Conservation (phyloP, 2,888 invertebrate species). For the Eurois occulta region DNA sequence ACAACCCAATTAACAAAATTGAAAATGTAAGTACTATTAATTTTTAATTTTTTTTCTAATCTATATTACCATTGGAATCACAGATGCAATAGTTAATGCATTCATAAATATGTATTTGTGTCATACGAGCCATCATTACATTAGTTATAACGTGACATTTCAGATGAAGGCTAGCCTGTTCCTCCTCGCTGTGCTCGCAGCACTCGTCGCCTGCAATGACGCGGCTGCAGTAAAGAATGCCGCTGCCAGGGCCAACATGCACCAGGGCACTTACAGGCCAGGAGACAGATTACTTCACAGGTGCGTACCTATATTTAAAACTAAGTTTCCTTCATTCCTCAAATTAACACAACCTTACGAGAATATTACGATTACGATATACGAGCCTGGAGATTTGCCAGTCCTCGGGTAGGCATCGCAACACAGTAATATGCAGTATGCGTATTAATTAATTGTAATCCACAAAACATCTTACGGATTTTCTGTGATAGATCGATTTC, state of each 20-base stretch:
- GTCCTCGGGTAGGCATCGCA: neutral
- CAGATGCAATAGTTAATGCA: neutral
- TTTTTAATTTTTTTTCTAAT: neutral
- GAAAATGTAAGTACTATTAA: slow-evolving; percentile 29
- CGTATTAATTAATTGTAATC: no score
- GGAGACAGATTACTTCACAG: slow-evolving; percentile 45
- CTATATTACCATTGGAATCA: neutral
- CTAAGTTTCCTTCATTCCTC: neutral
- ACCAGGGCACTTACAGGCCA: slow-evolving; percentile 9
- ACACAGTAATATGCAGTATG: neutral
- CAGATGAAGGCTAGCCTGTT: slow-evolving; percentile 47
- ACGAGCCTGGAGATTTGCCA: neutral
- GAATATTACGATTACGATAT: neutral
- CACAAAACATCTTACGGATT: no score
- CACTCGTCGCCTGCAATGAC: slow-evolving; percentile 26
- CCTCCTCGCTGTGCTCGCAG: slow-evolving; percentile 40
- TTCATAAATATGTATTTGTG: neutral
- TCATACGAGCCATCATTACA: neutral
- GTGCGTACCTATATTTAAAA: slow-evolving; percentile 13
- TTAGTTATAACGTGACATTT: neutral
- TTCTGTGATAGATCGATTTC: neutral
- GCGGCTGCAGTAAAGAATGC: slow-evolving; percentile 22
- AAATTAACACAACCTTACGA: neutral
- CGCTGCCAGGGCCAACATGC: slow-evolving; percentile 17
- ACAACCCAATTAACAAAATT: neutral